phyloP scores from a whole-genome alignment of 2,888 invertebrate genomes.

The Dyspetes luteomarginatus region DNA sequence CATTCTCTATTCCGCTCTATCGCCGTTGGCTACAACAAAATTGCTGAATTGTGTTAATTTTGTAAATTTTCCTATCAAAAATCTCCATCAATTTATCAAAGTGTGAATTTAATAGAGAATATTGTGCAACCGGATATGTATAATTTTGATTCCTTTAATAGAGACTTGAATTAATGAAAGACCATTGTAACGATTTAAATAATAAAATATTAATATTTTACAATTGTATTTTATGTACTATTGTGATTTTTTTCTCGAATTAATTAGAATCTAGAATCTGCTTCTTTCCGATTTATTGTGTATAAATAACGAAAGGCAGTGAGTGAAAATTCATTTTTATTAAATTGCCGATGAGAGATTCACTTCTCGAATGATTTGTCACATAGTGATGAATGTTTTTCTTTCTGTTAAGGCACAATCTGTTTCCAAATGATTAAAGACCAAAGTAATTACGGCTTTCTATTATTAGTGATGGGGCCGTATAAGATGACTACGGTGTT shows the following conservation, averaged over 20 bases:
- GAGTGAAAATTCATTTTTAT: neutral
- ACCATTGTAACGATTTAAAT: too few relatives aligned
- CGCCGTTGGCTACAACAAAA: slow-evolving; percentile 5
- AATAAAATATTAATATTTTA: too few relatives aligned
- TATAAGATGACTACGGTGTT: neutral
- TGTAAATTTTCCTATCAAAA: neutral
- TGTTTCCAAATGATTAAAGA: slow-evolving; percentile 41
- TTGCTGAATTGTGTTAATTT: neutral
- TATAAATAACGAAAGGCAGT: too few relatives aligned
- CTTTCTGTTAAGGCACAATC: neutral
- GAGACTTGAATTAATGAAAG: too few relatives aligned
- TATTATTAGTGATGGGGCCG: slow-evolving; percentile 27
- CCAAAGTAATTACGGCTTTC: slow-evolving; percentile 40
- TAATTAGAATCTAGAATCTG: too few relatives aligned
- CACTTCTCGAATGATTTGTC: neutral
- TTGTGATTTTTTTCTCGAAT: too few relatives aligned
- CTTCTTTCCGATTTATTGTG: too few relatives aligned
- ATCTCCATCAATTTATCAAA: neutral
- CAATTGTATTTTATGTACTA: too few relatives aligned
- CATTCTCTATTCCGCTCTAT: neutral
- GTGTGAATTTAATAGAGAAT: too few relatives aligned
- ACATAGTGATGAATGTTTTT: neutral
- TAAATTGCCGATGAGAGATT: neutral
- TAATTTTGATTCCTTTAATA: too few relatives aligned
- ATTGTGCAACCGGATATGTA: too few relatives aligned